Evolutionary conservation across 2,888 invertebrate species (phyloP).

Genomic region (Lepidochrysops patricia): DNA sequence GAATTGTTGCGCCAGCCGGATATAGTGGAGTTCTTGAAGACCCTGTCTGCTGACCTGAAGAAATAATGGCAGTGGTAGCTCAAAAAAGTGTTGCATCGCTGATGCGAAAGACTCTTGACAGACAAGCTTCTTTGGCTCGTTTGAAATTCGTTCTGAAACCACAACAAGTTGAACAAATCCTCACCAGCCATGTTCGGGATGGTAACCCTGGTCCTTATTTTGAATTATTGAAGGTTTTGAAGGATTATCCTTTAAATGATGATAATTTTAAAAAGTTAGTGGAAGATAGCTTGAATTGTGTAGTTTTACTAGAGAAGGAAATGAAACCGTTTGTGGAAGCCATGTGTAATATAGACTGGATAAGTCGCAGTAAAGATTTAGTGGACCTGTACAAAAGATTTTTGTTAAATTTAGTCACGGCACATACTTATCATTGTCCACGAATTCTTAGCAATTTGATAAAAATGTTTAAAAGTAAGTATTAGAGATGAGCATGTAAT

Average conservation of each 20-base stretch:
- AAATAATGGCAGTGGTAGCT: conserved; percentile 60
- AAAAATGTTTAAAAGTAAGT: conserved; percentile 57
- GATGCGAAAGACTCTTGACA: conserved; percentile 59
- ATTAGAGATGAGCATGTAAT: background rate
- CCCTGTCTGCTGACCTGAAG: conserved; percentile 55
- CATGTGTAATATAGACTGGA: conserved; percentile 56
- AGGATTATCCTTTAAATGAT: conserved; percentile 54
- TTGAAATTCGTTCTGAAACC: conserved; percentile 56
- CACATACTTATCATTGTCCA: conserved; percentile 61
- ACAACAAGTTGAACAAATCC: conserved; percentile 59
- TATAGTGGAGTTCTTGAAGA: conserved; percentile 55
- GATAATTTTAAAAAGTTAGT: conserved; percentile 55
- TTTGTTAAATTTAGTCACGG: conserved; percentile 53
- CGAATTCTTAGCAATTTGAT: conserved; percentile 49
- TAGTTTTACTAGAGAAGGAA: conserved; percentile 52
- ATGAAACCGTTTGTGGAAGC: conserved; percentile 52
- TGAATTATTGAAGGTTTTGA: conserved; percentile 61
- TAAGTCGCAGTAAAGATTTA: conserved; percentile 39
- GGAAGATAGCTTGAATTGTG: conserved; percentile 55
- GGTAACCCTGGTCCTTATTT: conserved; percentile 53
- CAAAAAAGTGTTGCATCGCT: conserved; percentile 57
- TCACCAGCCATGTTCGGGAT: conserved; percentile 49
- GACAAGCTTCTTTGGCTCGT: conserved; percentile 50
- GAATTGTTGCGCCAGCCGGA: conserved; percentile 64
- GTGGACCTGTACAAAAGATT: conserved; percentile 51